Base-by-base conservation (phyloP, 2,797 vertebrate species). In the Parauchenoglanis ngamensis region DNA sequence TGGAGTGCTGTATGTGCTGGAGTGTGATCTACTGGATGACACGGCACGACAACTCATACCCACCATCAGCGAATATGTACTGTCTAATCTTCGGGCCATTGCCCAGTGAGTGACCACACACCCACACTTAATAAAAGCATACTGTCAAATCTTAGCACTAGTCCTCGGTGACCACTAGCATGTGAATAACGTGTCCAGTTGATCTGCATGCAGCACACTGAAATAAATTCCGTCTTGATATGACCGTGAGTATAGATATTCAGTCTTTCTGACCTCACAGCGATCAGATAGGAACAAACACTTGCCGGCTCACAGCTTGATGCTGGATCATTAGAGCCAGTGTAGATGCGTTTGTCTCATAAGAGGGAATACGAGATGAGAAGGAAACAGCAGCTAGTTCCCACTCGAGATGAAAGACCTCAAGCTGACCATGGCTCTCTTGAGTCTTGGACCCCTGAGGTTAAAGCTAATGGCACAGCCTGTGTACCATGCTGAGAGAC, bases 21-120 rank as follows among this genome's bases (percentile, higher is more conserved):
- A 99, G 92, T 99, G 98, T 63, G 98, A 99, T 93, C 94, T 99
- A 31, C 95, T 99, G 25, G 98, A 99, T 0, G 98, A 99, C 90
- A 99, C 98, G 0, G 98, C 97, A 0, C 98, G 97, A 87, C 98
- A 98, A 73, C 97, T 99, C 44, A 96, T 99, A 87, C 98, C 98
- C 0, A 91, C 95, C 0, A 93, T 99, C 92, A 97, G 96, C 0
- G 98, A 99, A 84, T 98, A 99, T 87, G 96, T 99, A 82, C 96
- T 99, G 79, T 97, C 97, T 90, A 98, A 97, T 92, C 95, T 99
- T 82, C 95, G 94, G 92, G 96, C 95, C 57, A 93, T 97, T 11
- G 97, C 97, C 90, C 97, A 98, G 98, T 99, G 94, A 97, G 98
- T 93, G 13, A 67, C 85, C 21, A 67, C 23, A 68, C 85, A 86